phyloP scores from a whole-genome alignment of 2,797 vertebrate species.

The Channa striata region DNA sequence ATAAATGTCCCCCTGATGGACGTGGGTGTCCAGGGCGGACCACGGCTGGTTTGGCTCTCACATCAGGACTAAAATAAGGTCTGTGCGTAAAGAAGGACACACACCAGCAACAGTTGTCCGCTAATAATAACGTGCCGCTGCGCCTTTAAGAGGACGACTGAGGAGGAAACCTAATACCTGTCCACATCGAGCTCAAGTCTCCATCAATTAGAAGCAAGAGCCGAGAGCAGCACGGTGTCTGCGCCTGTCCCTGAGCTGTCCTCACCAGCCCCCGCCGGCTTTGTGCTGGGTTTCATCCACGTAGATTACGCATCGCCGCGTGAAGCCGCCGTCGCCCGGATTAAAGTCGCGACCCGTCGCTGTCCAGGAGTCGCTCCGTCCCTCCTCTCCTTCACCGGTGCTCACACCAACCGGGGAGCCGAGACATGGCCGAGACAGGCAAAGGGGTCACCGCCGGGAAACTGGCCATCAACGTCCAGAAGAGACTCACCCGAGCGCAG shows the following conservation, averaged over 20 bases:
- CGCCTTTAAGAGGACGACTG: slow-evolving; percentile 79
- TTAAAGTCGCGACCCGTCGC: slow-evolving; percentile 67
- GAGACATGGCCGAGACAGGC: slow-evolving; percentile 92
- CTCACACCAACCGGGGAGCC: slow-evolving; percentile 23
- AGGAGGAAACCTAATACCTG: slow-evolving; percentile 68
- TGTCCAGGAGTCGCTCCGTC: slow-evolving; percentile 34
- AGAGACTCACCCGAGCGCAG: slow-evolving; percentile 96
- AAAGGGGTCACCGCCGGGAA: slow-evolving; percentile 96
- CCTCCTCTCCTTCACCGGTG: slow-evolving; percentile 18
- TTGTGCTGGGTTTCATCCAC: not conserved
- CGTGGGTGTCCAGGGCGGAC: not conserved
- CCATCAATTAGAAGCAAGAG: slow-evolving; percentile 55
- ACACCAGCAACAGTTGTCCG: slow-evolving; percentile 74
- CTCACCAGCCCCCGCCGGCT: slow-evolving; percentile 1
- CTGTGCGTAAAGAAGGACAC: slow-evolving; percentile 32
- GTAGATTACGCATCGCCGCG: slow-evolving; percentile 71
- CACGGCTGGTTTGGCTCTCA: slow-evolving; percentile 39
- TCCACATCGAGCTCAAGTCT: slow-evolving; percentile 45
- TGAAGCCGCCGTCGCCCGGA: slow-evolving; percentile 75
- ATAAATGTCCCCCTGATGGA: not conserved
- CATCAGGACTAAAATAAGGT: slow-evolving; percentile 41
- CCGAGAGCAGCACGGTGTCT: slow-evolving; percentile 5
- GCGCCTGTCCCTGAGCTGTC: not conserved
- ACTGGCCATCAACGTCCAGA: slow-evolving; percentile 96
- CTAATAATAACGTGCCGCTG: slow-evolving; percentile 77